A percentile compares a stretch with the other conserved stretches of the same genome.
phyloP scores from a whole-genome alignment of 1,140 invertebrate species.

The Drosophila kikkawai region DNA sequence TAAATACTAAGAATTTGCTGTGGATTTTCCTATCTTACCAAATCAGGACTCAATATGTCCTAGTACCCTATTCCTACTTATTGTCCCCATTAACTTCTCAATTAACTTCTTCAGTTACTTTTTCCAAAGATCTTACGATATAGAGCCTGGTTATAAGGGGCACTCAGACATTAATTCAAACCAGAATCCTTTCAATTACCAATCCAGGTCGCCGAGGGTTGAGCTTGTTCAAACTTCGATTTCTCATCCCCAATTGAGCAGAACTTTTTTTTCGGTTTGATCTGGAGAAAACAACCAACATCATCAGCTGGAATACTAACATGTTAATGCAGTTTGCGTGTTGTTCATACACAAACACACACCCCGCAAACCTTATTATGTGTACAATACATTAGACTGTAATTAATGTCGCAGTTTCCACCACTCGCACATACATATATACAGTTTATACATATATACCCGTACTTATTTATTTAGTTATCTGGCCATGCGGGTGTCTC shows the following conservation, averaged over 20 bases:
- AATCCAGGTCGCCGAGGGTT: no score
- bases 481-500: slow-evolving; percentile 47
- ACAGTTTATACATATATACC: neutral
- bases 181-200: slow-evolving; percentile 21
- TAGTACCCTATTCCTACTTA: neutral
- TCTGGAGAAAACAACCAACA: slow-evolving; percentile 12
- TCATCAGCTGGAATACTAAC: slow-evolving; percentile 10
- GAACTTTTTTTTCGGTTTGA: slow-evolving; percentile 15
- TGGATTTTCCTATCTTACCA: no score
- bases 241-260: slow-evolving; percentile 1
- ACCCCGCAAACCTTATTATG: slow-evolving; percentile 20
- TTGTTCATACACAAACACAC: slow-evolving; percentile 10
- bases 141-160: neutral
- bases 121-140: neutral
- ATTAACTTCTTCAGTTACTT: neutral
- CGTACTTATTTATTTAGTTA: slow-evolving; percentile 38
- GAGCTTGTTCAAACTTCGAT: slow-evolving; percentile 21
- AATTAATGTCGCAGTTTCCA: slow-evolving; percentile 69
- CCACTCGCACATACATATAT: neutral
- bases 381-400: slow-evolving; percentile 57
- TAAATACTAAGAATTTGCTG: no score
- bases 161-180: slow-evolving; percentile 9
- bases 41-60: neutral
- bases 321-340: slow-evolving; percentile 69
- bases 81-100: neutral